Conservation (phyloP, 2,113 vertebrate species). For the Thamnophis sirtalis region DNA sequence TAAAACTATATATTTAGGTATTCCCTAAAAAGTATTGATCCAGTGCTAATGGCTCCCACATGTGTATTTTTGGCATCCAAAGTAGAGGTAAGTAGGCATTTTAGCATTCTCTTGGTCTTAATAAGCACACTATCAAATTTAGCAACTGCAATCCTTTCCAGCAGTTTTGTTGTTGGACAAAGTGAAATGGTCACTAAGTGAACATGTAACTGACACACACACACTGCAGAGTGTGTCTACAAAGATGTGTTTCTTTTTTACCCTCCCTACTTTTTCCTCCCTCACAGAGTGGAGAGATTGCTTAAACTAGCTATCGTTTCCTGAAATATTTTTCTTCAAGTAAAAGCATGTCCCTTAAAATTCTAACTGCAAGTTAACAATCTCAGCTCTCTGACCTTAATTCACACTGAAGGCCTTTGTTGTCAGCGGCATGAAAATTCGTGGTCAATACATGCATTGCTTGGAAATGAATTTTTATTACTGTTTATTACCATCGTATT, state of each 20-base stretch:
- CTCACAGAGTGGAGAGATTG: neutral
- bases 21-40: slow-evolving; percentile 98
- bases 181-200: neutral
- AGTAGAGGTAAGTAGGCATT: slow-evolving; percentile 87
- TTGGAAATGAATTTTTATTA: neutral
- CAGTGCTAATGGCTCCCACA: slow-evolving; percentile 98
- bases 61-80: slow-evolving; percentile 99
- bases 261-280: neutral
- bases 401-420: neutral
- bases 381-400: neutral
- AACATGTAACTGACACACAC: neutral
- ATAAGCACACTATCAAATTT: slow-evolving; percentile 2
- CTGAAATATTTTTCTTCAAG: neutral
- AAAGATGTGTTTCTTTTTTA: neutral
- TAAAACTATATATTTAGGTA: slow-evolving; percentile 78
- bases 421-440: neutral
- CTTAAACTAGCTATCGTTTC: neutral
- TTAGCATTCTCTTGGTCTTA: slow-evolving; percentile 18
- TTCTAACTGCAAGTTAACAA: neutral
- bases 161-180: neutral
- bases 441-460: neutral
- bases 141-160: neutral
- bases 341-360: neutral
- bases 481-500: neutral
- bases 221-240: neutral